Percentiles rank a stretch among this genome's conserved stretches.
Evolutionary conservation across 2,888 invertebrate species (phyloP).

Genomic region (Pyrocoelia pectoralis): DNA sequence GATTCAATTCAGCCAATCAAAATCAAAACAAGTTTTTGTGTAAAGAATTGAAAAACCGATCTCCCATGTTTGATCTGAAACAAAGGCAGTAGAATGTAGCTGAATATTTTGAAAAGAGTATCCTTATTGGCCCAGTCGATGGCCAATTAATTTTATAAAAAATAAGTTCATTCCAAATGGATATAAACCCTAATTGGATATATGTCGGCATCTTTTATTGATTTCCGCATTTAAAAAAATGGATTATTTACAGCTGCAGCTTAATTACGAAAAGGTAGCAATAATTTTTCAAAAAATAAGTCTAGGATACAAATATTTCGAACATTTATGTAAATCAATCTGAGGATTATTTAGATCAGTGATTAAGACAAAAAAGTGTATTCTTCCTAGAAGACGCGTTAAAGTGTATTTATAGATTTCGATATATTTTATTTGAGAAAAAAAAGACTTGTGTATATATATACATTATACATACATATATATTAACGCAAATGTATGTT

Average conservation of each 20-base stretch:
- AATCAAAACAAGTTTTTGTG: conserved; percentile 51
- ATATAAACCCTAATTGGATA: conserved; percentile 45
- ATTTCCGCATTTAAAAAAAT: conserved; percentile 25
- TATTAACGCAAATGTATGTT: conserved; percentile 23
- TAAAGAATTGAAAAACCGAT: conserved; percentile 42
- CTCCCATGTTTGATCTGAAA: conserved; percentile 47
- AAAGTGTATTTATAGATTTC: not conserved
- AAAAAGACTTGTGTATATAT: conserved; percentile 7
- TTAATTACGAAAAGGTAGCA: conserved; percentile 9
- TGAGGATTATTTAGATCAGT: conserved; percentile 13
- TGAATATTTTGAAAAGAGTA: conserved; percentile 38
- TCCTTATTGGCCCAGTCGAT: conserved; percentile 47
- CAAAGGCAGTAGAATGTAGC: conserved; percentile 38
- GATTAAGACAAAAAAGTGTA: conserved; percentile 4
- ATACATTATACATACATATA: no score
- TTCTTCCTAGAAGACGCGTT: not conserved
- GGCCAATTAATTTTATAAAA: conserved; percentile 44
- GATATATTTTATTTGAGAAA: not conserved
- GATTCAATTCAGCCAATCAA: conserved; percentile 57
- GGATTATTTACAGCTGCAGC: conserved; percentile 17
- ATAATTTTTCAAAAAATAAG: conserved; percentile 1
- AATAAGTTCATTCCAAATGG: conserved; percentile 37
- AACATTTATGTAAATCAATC: conserved; percentile 18
- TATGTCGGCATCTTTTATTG: conserved; percentile 37
- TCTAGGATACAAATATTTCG: conserved; percentile 1